Conservation (phyloP, 2,113 vertebrate genomes). For the Nannobrachium achirus region DNA sequence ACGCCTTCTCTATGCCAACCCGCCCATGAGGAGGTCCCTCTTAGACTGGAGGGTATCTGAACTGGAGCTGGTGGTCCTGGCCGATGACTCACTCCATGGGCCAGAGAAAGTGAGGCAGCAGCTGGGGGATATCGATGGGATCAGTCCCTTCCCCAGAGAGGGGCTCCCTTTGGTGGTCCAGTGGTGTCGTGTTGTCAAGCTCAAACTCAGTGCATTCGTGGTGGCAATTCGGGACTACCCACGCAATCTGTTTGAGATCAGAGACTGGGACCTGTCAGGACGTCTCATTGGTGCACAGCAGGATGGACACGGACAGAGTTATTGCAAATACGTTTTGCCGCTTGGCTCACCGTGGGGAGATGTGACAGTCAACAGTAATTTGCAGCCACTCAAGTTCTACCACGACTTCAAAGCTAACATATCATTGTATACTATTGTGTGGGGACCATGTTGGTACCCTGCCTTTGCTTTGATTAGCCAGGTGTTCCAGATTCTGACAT, state of each 20-base stretch:
- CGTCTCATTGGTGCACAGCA: slow-evolving; percentile 92
- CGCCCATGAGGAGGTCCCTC: slow-evolving; percentile 93
- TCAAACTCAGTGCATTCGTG: slow-evolving; percentile 84
- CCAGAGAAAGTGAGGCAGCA: slow-evolving; percentile 87
- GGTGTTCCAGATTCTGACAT: slow-evolving; percentile 93
- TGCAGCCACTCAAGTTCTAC: slow-evolving; percentile 96
- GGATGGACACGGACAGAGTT: slow-evolving; percentile 87
- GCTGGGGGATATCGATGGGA: slow-evolving; percentile 86
- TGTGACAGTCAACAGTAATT: slow-evolving; percentile 88
- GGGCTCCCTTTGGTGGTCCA: slow-evolving; percentile 90
- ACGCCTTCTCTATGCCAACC: slow-evolving; percentile 92
- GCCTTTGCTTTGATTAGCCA: slow-evolving; percentile 97
- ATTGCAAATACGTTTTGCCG: slow-evolving; percentile 83
- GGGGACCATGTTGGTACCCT: slow-evolving; percentile 98
- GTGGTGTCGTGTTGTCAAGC: slow-evolving; percentile 94
- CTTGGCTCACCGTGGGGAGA: slow-evolving; percentile 93
- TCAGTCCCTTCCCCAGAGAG: slow-evolving; percentile 90
- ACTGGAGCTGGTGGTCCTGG: slow-evolving; percentile 87
- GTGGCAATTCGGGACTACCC: slow-evolving; percentile 96
- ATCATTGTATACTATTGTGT: slow-evolving; percentile 93
- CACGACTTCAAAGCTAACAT: slow-evolving; percentile 94
- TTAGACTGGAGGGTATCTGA: slow-evolving; percentile 91
- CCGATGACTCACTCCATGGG: slow-evolving; percentile 88
- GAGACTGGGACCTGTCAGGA: slow-evolving; percentile 90
- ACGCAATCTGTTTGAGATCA: slow-evolving; percentile 96